Evolutionary conservation across 2,113 vertebrate genomes (phyloP), one percentile per base, ranked within the genome.

Genomic region (Trochalopteron elliotii): DNA sequence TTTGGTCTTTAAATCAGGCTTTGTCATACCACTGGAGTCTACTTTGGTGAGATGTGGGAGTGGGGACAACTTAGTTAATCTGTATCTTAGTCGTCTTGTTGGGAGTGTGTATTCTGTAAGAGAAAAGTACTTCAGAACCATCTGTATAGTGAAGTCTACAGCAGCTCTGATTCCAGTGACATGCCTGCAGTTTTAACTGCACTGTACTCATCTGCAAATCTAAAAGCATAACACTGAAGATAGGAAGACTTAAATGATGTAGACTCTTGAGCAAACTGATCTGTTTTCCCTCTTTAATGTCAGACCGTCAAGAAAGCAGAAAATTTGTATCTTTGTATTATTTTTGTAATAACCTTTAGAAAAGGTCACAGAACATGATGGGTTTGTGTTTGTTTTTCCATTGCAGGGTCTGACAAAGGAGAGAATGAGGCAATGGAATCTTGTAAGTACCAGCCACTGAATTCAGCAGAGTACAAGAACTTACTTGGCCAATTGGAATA

Each of bases 371-470:
- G 27, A 81, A 69, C 7, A 18, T 92, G 57, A 93, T 61, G 88
- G 4, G 87, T 89, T 70, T 72, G 23, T 55, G 27, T 17, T 17
- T 35, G 4, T 5, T 45, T 49, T 93, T 65, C 91, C n/a, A 96
- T 92, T 91, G 53, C 97, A 99, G 99, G 99, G 21, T 99, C 98
- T 79, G 99, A 99, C 89, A 99, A 99, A 98, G 99, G 99, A 94
- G 99, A 99, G 50, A 98, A 98, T 82, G 99, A 99, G 76, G 98
- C 99, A 4, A 98, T 98, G 67, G 99, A 99, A 94, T 98, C 99
- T 40, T 98, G 99, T 99, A 97, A 99, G 99, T 99, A 97, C 72
- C 69, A 78, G 45, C 22, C 60, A 30, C 74, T 16, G 10, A 24
- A 39, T 65, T 77, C 35, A 84, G 60, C 64, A 67, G 55, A 63